Base-by-base conservation (phyloP, 2,113 vertebrate species). In the Podarcis muralis region DNA sequence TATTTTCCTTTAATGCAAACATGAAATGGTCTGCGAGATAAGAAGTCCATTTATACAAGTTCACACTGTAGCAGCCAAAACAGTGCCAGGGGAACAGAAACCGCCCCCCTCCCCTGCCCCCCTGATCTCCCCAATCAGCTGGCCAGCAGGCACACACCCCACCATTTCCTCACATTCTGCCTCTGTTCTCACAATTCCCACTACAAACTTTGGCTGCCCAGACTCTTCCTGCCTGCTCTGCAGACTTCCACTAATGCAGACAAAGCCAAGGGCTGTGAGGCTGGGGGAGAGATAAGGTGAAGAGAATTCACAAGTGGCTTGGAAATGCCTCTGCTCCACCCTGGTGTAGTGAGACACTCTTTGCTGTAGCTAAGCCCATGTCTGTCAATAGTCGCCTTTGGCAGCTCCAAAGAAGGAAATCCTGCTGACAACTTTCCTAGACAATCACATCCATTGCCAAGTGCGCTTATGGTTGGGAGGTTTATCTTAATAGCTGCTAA, bases 111-210 rank as follows among this genome's bases (percentile, higher is more conserved):
- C 48, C 90, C 88, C 84, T 5, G 23, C 89, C 95, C 90, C 93
- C 93, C 85, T 86, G 87, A 89, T 93, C 93, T 88, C 74, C 81
- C 87, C 81, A 78, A 72, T 78, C 87, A 88, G 87, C 81, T 88
- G 87, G 69, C 90, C 94, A 91, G 85, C 90, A 12, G 0, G 90
- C 87, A 0, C 62, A 92, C 95, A 18, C 96, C 96, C 96, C 25
- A 11, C 90, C 62, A 7, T 95, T 97, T 97, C 97, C 97, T 96
- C 94, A 96, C 94, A 97, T 97, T 97, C 96, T 97, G 95, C 96
- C 96, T 94, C 90, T 95, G 95, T 95, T 95, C 96, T 97, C 93
- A 92, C 85, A 88, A 89, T 92, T 96, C 93, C 94, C 94, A 93
- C 81, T 23, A 74, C 88, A 90, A 62, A 23, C 89, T 90, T 35